These are phyloP conservation scores for Nomada fucata DNA, from an alignment of 2,888 invertebrate genomes.

Conservation along the genomic window DNA sequence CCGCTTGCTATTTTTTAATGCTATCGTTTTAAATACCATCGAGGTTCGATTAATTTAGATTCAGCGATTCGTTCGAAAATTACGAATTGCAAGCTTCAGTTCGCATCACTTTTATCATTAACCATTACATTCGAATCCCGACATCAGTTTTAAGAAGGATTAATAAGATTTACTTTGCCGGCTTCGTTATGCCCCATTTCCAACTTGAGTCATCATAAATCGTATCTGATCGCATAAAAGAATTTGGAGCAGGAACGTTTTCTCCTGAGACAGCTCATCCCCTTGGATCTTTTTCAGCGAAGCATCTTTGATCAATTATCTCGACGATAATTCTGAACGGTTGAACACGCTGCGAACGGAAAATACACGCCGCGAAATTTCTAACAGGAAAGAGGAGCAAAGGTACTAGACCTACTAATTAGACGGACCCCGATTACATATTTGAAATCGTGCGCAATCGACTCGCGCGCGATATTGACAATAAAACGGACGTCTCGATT, in stretches of 20 bases:
- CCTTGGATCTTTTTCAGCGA: constrained; percentile 2
- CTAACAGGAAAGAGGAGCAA: constrained; percentile 1
- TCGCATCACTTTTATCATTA: no score
- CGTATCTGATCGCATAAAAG: not conserved
- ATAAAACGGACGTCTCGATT: constrained; percentile 52
- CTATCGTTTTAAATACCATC: no score
- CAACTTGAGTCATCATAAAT: not conserved
- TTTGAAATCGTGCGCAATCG: constrained; percentile 17
- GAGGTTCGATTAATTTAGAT: no score
- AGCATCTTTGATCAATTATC: constrained; percentile 31
- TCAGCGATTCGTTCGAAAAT: no score
- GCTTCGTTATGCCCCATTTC: not conserved
- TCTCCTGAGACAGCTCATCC: not conserved
- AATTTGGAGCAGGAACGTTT: not conserved
- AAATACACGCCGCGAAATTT: constrained; percentile 10
- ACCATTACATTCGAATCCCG: no score
- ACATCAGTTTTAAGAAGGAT: no score
- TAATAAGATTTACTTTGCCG: no score
- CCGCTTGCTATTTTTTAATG: no score
- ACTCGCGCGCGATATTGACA: constrained; percentile 27
- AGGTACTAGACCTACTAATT: constrained; percentile 42
- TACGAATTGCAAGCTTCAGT: no score
- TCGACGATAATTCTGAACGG: constrained; percentile 2
- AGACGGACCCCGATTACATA: constrained; percentile 52
- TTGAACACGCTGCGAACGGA: constrained; percentile 6